Base-by-base conservation (phyloP, 2,797 vertebrate species). In the Cossypha caffra region DNA sequence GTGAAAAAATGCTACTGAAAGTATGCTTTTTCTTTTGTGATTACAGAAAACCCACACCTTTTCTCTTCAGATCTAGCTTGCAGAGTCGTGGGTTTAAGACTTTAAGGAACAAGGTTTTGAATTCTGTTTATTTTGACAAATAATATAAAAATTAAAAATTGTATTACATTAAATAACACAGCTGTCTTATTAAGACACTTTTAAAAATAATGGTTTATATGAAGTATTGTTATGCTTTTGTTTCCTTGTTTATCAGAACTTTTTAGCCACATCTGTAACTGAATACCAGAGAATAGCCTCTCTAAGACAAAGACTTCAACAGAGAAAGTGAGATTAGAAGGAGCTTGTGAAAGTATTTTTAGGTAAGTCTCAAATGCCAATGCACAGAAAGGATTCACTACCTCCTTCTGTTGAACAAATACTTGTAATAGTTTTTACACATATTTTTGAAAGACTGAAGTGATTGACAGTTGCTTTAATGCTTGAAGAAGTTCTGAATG, bases 401-500 rank as follows among this genome's bases (percentile, higher is more conserved):
- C 42, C 64, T 94, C 61, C 75, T 81, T 18, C 80, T 71, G 45
- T 73, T 92, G 77, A 90, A 90, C 86, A 85, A 54, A 51, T 29
- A 78, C 52, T 97, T 96, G 52, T 52, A 62, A 42, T 8, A 68
- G 11, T 24, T 88, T 81, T 45, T 84, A 92, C 90, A 92, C 68
- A 31, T 33, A 76, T 92, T 97, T 96, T 98, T 84, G 37, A 90
- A 94, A 92, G 51, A 86, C 87, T 93, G 90, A 48, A 81, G 95
- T 97, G 97, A 98, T 88, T 98, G 98, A 96, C 97, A 97, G 91
- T 93, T 97, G 64, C 47, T 89, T 88, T 95, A 97, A 96, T 80
- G 52, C 89, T 97, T 98, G 95, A 97, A 98, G 96, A 97, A 97
- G 95, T 97, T 98, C 79, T 97, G 97, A 98, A 98, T 97, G 97